phyloP scores from a whole-genome alignment of 2,113 vertebrate species.

The Eulemur rufifrons region DNA sequence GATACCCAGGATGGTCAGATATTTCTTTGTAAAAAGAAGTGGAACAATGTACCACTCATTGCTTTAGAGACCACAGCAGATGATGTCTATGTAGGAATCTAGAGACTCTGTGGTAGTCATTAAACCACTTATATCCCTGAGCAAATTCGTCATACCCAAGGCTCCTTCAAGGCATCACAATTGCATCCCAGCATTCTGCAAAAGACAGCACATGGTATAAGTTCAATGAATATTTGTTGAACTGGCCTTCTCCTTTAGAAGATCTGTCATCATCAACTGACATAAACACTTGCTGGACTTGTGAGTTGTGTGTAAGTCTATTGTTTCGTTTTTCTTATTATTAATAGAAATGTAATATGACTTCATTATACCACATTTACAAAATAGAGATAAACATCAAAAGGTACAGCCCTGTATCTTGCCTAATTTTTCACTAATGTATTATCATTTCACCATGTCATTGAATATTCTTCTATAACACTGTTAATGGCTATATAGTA shows the following conservation, averaged over 20 bases:
- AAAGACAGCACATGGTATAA: not conserved
- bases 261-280: not conserved
- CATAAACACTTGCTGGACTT: not conserved
- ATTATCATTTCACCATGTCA: not conserved
- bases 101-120: not conserved
- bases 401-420: not conserved
- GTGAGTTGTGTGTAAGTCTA: not conserved
- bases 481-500: not conserved
- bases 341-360: not conserved
- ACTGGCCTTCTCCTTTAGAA: not conserved
- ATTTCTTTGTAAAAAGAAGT: not conserved
- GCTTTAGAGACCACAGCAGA: not conserved
- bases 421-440: not conserved
- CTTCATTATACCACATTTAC: not conserved
- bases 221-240: not conserved
- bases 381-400: not conserved
- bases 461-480: not conserved
- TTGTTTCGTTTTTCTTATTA: not conserved
- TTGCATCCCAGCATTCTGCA: not conserved
- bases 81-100: not conserved
- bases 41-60: not conserved
- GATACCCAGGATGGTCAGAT: not conserved
- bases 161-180: not conserved
- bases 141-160: rapidly evolving
- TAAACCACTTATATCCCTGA: not conserved